Conservation (phyloP, 2,113 vertebrate genomes). For the Calyptomena viridis region DNA sequence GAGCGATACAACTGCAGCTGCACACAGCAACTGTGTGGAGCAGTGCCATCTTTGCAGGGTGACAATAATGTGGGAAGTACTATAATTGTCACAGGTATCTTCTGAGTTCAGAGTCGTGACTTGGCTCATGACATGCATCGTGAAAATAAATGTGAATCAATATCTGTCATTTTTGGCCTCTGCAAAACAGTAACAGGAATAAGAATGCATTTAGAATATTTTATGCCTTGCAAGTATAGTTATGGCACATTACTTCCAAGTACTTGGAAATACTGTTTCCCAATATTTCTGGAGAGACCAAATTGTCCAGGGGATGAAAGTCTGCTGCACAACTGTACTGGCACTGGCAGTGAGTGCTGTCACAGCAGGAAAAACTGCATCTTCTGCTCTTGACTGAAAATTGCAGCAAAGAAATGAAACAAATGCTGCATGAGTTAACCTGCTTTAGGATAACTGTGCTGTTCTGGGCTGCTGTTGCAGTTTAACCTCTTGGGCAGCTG, state of each 20-base stretch:
- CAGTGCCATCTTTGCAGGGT: background rate
- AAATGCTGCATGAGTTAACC: background rate
- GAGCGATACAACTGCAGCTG: background rate
- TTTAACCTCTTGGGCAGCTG: background rate
- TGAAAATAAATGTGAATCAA: background rate
- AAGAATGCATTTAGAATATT: background rate
- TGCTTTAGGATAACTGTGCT: background rate
- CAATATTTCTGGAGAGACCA: background rate
- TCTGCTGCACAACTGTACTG: background rate
- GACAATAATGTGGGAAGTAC: slow-evolving; percentile 7
- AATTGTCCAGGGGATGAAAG: background rate
- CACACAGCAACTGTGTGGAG: background rate
- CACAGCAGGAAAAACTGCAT: background rate
- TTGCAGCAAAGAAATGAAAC: background rate
- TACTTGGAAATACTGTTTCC: background rate
- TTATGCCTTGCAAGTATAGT: background rate
- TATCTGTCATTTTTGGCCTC: background rate
- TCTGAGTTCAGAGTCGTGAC: background rate
- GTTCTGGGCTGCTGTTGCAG: background rate
- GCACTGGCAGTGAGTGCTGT: background rate
- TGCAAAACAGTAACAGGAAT: background rate
- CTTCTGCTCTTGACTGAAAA: background rate
- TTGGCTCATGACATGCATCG: background rate
- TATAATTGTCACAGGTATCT: slow-evolving; percentile 2
- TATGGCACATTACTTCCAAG: background rate